Conservation (phyloP, 2,888 invertebrate species). For the Trypoxylon attenuatum region DNA sequence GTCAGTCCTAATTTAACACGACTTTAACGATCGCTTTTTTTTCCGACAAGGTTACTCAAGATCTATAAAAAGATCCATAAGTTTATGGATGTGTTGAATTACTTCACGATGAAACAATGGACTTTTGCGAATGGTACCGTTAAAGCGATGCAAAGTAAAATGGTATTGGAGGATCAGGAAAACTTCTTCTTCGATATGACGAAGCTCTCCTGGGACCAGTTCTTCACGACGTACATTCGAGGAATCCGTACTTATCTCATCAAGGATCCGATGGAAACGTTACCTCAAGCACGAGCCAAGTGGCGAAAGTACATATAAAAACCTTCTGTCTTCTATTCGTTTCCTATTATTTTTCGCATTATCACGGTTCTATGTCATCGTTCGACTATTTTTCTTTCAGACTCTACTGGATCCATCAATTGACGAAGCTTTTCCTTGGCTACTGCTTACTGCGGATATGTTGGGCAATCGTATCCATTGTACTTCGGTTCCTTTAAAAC, state of each 20-base stretch:
- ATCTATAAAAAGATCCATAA: constrained; percentile 86
- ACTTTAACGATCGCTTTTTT: background rate
- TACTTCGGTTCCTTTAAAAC: constrained; percentile 30
- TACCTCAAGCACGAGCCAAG: constrained; percentile 79
- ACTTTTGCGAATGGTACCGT: constrained; percentile 81
- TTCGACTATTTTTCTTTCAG: constrained; percentile 58
- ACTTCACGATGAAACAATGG: constrained; percentile 89
- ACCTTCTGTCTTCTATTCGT: background rate
- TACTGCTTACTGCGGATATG: constrained; percentile 62
- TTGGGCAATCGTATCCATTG: constrained; percentile 58
- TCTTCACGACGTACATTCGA: constrained; percentile 81
- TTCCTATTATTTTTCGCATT: background rate
- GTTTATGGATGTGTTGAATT: constrained; percentile 83
- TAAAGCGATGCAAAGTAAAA: constrained; percentile 77
- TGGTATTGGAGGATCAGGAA: constrained; percentile 78
- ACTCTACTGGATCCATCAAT: constrained; percentile 72
- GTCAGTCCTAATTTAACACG: too few relatives aligned
- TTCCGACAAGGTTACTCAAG: constrained; percentile 80
- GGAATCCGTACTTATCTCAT: constrained; percentile 87
- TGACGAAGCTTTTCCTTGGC: constrained; percentile 62
- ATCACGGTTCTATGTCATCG: too few relatives aligned
- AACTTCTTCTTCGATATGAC: constrained; percentile 84
- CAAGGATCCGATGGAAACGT: constrained; percentile 86
- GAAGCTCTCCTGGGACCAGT: constrained; percentile 85
- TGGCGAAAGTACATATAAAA: constrained; percentile 76